Evolutionary conservation across 2,888 invertebrate species (phyloP).

Genomic region (Eristalis intricaria): DNA sequence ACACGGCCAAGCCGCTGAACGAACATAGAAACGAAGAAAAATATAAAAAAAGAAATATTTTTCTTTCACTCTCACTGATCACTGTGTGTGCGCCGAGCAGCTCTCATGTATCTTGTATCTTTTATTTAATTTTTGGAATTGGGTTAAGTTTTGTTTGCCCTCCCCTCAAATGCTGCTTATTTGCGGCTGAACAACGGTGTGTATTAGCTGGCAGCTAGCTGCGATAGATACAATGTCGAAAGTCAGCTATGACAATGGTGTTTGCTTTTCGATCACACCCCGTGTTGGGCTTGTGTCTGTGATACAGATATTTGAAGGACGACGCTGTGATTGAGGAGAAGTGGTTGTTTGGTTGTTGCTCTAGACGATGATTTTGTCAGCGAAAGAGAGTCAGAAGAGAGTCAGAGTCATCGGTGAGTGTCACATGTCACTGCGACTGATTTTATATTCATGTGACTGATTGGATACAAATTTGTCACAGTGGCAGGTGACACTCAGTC

Average conservation of each 20-base stretch:
- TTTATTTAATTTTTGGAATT: slow-evolving; percentile 36
- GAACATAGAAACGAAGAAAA: neutral
- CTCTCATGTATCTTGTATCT: slow-evolving; percentile 23
- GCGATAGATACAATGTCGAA: neutral
- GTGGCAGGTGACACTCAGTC: no score
- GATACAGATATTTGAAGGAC: neutral
- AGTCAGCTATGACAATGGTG: neutral
- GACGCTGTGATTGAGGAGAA: neutral
- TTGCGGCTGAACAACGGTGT: neutral
- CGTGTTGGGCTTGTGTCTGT: neutral
- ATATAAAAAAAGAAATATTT: neutral
- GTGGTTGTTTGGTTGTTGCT: neutral
- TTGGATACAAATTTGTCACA: no score
- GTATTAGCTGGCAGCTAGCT: neutral
- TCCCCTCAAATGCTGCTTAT: neutral
- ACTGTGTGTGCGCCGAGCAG: neutral
- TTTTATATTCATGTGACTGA: no score
- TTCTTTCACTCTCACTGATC: slow-evolving; percentile 40
- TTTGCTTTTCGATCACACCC: neutral
- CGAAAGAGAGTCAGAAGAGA: no score
- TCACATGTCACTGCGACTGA: no score
- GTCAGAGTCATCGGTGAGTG: no score
- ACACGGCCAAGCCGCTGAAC: neutral
- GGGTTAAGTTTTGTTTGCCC: slow-evolving; percentile 36
- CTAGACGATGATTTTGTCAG: neutral